phyloP scores from a whole-genome alignment of 2,113 vertebrate species.

The Ginglymostoma cirratum region DNA sequence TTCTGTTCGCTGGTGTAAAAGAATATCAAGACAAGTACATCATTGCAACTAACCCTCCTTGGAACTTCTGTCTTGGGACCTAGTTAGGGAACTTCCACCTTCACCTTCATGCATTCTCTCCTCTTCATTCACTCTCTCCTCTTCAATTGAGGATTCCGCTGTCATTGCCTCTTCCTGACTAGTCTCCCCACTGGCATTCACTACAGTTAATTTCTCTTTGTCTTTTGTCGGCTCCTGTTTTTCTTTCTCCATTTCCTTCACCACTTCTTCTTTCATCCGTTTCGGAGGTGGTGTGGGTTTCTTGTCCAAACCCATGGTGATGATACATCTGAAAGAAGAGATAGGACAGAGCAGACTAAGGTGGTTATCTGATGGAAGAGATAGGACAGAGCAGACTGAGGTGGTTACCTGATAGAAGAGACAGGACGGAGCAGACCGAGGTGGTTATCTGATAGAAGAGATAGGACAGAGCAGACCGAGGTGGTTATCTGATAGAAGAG shows the following conservation, averaged over 20 bases:
- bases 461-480: not conserved
- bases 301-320: constrained; percentile 78
- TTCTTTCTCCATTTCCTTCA: constrained; percentile 36
- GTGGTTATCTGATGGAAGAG: constrained; percentile 47
- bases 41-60: not conserved
- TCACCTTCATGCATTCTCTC: constrained; percentile 35
- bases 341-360: not conserved
- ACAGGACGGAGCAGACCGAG: not conserved
- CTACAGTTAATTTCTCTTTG: not conserved
- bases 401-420: constrained; percentile 52
- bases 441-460: constrained; percentile 52
- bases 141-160: constrained; percentile 14
- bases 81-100: not conserved
- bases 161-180: not conserved
- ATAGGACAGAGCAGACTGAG: not conserved
- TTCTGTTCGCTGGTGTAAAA: not conserved
- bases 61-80: not conserved
- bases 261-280: constrained; percentile 49
- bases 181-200: not conserved
- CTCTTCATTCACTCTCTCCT: not conserved
- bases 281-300: constrained; percentile 62
- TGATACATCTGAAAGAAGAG: constrained; percentile 67
- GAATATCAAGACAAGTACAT: not conserved
- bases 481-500: not conserved
- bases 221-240: constrained; percentile 7